Evolutionary conservation across 2,888 invertebrate genomes (phyloP), one percentile per base, ranked within the genome.

Genomic region (Lymantria monacha): DNA sequence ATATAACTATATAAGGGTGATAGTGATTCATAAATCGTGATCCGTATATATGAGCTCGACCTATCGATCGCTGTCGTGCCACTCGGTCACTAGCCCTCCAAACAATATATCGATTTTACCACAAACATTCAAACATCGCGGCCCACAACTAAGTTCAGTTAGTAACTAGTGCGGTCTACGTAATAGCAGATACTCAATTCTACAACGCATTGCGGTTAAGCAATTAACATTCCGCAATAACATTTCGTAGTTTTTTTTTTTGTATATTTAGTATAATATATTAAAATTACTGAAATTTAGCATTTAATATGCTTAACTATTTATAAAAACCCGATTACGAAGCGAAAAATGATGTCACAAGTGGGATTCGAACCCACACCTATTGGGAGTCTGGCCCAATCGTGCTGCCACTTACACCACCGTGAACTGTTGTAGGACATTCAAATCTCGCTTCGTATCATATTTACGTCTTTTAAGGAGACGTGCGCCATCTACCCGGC

Each of bases 71-170:
- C 37, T 66, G 61, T 51, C 70, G 67, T 71, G 74, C 68, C 66
- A 70, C 60, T 72, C 78, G 76, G 79, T 72, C 78, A 72, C 76
- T 75, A 72, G 73, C 76, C 76, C 63, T 69, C 66, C 65, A 56
- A 59, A 66, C 57, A 62, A 55, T 57, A 51, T 81, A 84, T 84
- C 72, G 84, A 84, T 83, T 79, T 70, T 67, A 62, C 75, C 69
- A 66, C 66, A 66, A 71, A 61, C 69, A 63, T 70, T 71, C 57
- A 61, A 62, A 69, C 63, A 57, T 59, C 42, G 38, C 67, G 62
- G 63, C 51, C 46, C 42, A 54, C 49, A 8, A 38, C 46, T 46
- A 38, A 48, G 53, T 59, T 41, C 22, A 22, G 30, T 12, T 10
- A 38, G 38, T 3, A n/a, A 41, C 33, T 38, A 31, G 30, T 30